Evolutionary conservation across 1,140 invertebrate species (phyloP).

Genomic region (Procambarus clarkii): DNA sequence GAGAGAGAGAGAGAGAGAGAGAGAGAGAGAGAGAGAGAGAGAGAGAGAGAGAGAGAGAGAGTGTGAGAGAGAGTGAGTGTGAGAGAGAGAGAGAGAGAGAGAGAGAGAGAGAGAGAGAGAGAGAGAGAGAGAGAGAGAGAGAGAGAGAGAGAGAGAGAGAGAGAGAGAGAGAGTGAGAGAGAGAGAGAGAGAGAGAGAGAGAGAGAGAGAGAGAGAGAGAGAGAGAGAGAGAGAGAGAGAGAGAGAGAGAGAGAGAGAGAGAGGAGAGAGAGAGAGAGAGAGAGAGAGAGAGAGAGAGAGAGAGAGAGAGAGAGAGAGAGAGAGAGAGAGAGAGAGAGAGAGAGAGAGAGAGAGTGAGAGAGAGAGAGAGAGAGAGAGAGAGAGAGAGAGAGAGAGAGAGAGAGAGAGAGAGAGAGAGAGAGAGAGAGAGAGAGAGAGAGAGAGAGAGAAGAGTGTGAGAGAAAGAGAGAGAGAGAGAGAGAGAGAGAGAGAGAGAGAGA

Average conservation of each 20-base stretch:
- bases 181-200: not conserved
- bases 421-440: not conserved
- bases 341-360: not conserved
- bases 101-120: not conserved
- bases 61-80: not conserved
- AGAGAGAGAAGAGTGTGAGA: too few relatives aligned
- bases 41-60: too few relatives aligned
- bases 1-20: too few relatives aligned
- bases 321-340: not conserved
- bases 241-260: not conserved
- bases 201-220: not conserved
- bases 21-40: too few relatives aligned
- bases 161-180: not conserved
- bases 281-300: not conserved
- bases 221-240: not conserved
- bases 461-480: not conserved
- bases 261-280: not conserved
- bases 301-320: not conserved
- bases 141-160: not conserved
- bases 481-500: not conserved
- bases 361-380: not conserved
- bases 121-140: not conserved
- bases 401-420: not conserved
- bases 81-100: not conserved
- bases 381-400: not conserved